Evolutionary conservation across 1,140 invertebrate species (phyloP).

Genomic region (Laupala kohalensis): DNA sequence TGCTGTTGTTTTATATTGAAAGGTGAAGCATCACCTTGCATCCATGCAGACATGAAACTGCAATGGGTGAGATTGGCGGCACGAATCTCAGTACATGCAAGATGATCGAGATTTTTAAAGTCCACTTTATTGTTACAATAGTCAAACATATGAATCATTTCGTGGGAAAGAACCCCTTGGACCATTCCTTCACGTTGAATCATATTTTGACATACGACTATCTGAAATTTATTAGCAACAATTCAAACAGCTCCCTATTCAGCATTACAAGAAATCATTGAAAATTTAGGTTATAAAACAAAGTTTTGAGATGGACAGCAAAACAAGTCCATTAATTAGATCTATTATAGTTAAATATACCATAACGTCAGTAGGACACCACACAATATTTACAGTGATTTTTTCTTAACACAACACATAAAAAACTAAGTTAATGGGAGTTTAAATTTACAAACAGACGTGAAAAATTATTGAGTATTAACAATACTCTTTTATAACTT

Average conservation of each 20-base stretch:
- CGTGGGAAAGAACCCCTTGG: constrained; percentile 72
- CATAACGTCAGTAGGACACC: no score
- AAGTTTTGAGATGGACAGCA: not conserved
- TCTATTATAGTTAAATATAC: not conserved
- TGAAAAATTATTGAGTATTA: no score
- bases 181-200: constrained; percentile 46
- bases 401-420: no score
- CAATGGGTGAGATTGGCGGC: constrained; percentile 87
- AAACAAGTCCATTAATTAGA: not conserved
- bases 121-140: constrained; percentile 79
- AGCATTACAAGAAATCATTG: no score
- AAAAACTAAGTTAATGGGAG: no score
- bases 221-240: constrained; percentile 37
- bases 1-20: constrained; percentile 60
- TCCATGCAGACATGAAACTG: constrained; percentile 65
- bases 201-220: constrained; percentile 85
- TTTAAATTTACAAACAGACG: no score
- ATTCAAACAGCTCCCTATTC: no score
- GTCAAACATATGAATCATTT: constrained; percentile 96
- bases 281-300: not conserved
- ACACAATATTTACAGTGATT: no score
- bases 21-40: constrained; percentile 60
- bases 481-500: no score
- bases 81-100: constrained; percentile 89
- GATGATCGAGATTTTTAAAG: constrained; percentile 79